Evolutionary conservation across 2,113 vertebrate species (phyloP), one percentile per base, ranked within the genome.

Genomic region (Amia ocellicauda): DNA sequence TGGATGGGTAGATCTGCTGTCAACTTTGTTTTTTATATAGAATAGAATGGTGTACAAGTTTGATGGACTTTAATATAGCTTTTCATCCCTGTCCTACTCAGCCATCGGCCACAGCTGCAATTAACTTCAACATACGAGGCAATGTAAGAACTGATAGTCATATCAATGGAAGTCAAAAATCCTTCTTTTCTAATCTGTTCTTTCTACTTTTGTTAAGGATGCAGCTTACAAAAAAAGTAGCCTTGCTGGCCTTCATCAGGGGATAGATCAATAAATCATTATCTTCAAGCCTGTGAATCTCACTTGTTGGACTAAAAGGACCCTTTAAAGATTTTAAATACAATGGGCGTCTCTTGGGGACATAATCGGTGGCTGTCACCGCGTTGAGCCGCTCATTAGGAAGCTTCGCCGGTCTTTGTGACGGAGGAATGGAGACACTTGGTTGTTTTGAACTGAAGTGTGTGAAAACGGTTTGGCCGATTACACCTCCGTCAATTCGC

Each of bases 261-360:
- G 5, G 17, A 40, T 19, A 42, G 50, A 60, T 58, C 64, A 31
- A 66, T 60, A 60, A 20, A 66, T 60, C 58, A 41, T 66, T 60
- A 27, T 43, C 36, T 19, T 47, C 7, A 9, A 51, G 57, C 19
- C 23, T 36, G 40, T 47, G 27, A 42, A n/a, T 57, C n/a, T 28
- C 14, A n/a, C 26, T 23, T 56, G 29, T 26, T 64, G 40, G 7
- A 29, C 11, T 19, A 8, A n/a, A 50, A 31, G 60, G 19, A 7
- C 5, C 11, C 31, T n/a, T 36, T 5, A 36, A 17, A 63, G 22
- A 20, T 28, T 24, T 47, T 40, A 56, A 23, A 23, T 58, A 16
- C 19, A 51, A 28, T 24, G 22, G 23, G n/a, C n/a, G 17, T 24
- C 28, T 20, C 56, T 17, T 0, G 11, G 31, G 20, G 47, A 45